phyloP scores from a whole-genome alignment of 2,797 vertebrate species.

The Limosa lapponica region DNA sequence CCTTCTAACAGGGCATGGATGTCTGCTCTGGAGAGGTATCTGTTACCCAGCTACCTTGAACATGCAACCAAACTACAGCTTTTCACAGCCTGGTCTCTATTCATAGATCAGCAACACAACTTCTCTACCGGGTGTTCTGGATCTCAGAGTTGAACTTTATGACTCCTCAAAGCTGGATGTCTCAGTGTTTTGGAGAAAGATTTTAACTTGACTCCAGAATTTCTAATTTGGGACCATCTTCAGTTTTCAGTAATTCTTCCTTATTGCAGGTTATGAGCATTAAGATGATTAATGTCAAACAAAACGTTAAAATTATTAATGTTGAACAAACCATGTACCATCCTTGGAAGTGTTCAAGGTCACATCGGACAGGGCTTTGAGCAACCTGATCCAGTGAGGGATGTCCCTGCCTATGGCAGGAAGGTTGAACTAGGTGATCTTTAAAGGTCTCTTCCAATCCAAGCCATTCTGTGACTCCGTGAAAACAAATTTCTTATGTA shows the following conservation, averaged over 20 bases:
- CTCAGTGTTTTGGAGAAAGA: not conserved
- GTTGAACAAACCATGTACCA: no score
- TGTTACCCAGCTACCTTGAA: not conserved
- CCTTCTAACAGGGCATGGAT: fast-evolving
- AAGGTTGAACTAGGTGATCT: not conserved
- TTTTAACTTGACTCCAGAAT: not conserved
- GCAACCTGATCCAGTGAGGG: not conserved
- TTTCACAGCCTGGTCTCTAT: not conserved
- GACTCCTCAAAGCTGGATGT: not conserved
- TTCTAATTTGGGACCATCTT: not conserved
- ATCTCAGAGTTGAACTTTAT: not conserved
- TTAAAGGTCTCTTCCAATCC: not conserved
- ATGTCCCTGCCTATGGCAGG: not conserved
- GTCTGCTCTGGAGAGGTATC: not conserved
- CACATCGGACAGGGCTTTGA: not conserved
- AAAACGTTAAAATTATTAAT: not conserved
- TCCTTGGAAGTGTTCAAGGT: not conserved
- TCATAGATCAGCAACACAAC: fast-evolving
- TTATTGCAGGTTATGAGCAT: not conserved
- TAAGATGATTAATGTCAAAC: not conserved
- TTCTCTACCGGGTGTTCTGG: fast-evolving
- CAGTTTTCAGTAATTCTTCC: not conserved
- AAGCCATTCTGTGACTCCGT: not conserved
- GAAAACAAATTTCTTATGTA: not conserved
- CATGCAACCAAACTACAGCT: not conserved